Percentiles rank a stretch among this genome's conserved stretches.
These are phyloP conservation scores for Harmothoe impar DNA, from an alignment of 2,888 invertebrate genomes.

Conservation along the genomic window DNA sequence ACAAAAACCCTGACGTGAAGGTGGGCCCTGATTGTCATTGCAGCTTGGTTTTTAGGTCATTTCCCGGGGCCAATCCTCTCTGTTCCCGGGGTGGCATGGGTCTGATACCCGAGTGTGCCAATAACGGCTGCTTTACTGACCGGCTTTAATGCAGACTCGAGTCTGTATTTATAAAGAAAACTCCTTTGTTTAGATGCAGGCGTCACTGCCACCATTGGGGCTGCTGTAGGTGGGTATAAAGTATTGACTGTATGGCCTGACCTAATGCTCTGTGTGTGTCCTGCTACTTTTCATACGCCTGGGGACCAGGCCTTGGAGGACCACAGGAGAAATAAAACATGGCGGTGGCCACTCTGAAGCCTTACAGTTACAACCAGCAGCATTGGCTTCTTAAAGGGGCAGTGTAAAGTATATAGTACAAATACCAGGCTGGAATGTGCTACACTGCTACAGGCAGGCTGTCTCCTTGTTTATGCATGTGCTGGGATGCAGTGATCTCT, in stretches of 20 bases:
- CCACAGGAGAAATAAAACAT: not conserved
- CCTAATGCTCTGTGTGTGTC: constrained; percentile 32
- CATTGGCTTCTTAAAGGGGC: constrained; percentile 27
- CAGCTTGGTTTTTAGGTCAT: not conserved
- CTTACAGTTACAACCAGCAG: not conserved
- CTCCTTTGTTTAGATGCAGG: not conserved
- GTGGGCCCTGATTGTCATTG: constrained; percentile 28
- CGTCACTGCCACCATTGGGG: constrained; percentile 6
- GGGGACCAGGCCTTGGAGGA: not conserved
- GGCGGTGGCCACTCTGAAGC: not conserved
- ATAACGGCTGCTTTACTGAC: not conserved
- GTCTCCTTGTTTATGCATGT: constrained; percentile 35
- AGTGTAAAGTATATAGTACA: not conserved
- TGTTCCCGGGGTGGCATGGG: not conserved
- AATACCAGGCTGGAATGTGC: not conserved
- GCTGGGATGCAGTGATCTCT: constrained; percentile 8
- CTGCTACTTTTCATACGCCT: constrained; percentile 1
- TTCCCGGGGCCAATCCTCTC: not conserved
- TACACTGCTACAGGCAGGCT: not conserved
- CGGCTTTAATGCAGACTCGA: not conserved
- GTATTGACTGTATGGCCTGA: constrained; percentile 30
- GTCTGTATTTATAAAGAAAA: constrained; percentile 1
- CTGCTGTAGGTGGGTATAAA: not conserved
- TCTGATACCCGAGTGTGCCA: not conserved
- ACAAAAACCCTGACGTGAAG: not conserved